A percentile compares a stretch with the other conserved stretches of the same genome.
Conservation (phyloP, 2,888 invertebrate genomes). For the Acanthoscelides obtectus region DNA sequence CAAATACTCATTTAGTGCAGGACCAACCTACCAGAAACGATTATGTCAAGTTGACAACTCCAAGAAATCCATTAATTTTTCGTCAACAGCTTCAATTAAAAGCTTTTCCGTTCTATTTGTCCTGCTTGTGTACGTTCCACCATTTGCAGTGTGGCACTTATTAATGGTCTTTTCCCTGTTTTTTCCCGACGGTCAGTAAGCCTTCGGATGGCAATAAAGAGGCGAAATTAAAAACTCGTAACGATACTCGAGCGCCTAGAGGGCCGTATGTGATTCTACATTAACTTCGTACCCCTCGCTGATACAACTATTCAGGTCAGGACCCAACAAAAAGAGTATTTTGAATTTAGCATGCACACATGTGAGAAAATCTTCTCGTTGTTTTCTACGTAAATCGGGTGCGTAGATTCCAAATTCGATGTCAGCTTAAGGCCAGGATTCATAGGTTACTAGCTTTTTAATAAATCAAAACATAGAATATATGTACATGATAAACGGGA, state of each 20-base stretch:
- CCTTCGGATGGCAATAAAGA: slow-evolving; percentile 39
- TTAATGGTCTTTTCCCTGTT: neutral
- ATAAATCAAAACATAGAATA: too few relatives aligned
- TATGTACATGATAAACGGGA: too few relatives aligned
- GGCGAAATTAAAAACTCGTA: slow-evolving; percentile 45
- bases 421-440: too few relatives aligned
- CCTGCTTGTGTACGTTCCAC: neutral
- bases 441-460: too few relatives aligned
- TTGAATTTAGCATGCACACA: too few relatives aligned
- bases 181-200: slow-evolving; percentile 28
- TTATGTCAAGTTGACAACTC: neutral
- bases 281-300: slow-evolving; percentile 35
- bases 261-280: slow-evolving; percentile 30
- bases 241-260: slow-evolving; percentile 35
- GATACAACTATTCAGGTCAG: neutral
- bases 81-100: neutral
- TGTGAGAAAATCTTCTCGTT: too few relatives aligned
- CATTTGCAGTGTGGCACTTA: neutral
- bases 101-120: neutral
- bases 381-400: too few relatives aligned
- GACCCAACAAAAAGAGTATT: neutral
- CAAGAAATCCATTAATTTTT: neutral
- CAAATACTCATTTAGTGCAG: too few relatives aligned
- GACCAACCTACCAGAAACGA: neutral
- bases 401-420: too few relatives aligned